Percentiles rank a stretch among this genome's conserved stretches.
Evolutionary conservation across 2,888 invertebrate species (phyloP).

Genomic region (Ectropis crepuscularia): DNA sequence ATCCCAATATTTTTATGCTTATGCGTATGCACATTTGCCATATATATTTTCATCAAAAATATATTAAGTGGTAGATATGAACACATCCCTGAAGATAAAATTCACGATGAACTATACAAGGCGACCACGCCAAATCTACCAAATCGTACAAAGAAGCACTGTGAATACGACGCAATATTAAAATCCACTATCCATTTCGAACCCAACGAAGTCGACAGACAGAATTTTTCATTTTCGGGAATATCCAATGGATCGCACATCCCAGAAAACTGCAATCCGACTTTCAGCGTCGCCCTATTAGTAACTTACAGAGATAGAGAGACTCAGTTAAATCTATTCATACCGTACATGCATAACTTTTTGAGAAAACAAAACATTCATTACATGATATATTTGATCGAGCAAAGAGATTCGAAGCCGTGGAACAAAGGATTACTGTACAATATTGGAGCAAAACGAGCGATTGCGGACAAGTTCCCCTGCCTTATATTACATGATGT

Average conservation of each 20-base stretch:
- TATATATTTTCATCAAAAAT: no score
- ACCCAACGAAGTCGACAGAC: not conserved
- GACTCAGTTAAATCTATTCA: not conserved
- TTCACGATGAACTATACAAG: not conserved
- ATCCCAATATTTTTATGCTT: no score
- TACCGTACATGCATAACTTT: constrained; percentile 3
- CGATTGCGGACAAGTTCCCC: not conserved
- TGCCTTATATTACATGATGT: constrained; percentile 89
- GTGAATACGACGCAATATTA: constrained; percentile 2
- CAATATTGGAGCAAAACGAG: not conserved
- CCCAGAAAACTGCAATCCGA: constrained; percentile 4
- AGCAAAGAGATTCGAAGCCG: constrained; percentile 87
- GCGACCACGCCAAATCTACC: not conserved
- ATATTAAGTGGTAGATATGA: not conserved
- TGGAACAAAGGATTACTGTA: constrained; percentile 91
- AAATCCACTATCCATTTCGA: no score
- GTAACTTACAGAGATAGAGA: not conserved
- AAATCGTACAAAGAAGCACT: not conserved
- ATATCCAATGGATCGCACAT: not conserved
- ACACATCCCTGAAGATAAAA: not conserved
- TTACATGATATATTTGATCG: constrained; percentile 88
- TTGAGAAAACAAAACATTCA: constrained; percentile 9
- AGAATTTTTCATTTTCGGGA: not conserved
- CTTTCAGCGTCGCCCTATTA: constrained; percentile 1
- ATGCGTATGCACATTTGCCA: no score